A percentile compares a stretch with the other conserved stretches of the same genome.
Conservation (phyloP, 1,140 invertebrate genomes). For the Drosophila tsacasi region DNA sequence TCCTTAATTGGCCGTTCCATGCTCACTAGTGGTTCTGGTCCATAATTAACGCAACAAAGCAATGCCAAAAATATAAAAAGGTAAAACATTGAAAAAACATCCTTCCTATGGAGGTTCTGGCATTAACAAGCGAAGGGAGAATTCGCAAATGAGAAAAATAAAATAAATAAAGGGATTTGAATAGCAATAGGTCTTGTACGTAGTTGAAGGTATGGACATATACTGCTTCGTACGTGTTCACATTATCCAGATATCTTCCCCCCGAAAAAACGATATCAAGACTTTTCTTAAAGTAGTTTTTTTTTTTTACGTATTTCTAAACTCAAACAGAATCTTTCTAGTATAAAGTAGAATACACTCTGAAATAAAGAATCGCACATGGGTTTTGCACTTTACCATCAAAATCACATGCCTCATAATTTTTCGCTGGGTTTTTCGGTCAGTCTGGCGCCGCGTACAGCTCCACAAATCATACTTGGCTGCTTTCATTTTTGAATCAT, state of each 20-base stretch:
- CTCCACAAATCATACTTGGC: conserved; percentile 42
- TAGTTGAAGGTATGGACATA: not conserved
- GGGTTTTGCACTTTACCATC: not conserved
- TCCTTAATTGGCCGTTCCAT: conserved; percentile 9
- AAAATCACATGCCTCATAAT: not conserved
- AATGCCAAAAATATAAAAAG: conserved; percentile 58
- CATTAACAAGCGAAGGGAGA: conserved; percentile 38
- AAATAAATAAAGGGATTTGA: not conserved
- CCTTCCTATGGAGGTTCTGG: conserved; percentile 46
- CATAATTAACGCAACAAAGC: conserved; percentile 81
- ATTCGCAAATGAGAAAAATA: conserved; percentile 2
- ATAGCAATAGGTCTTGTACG: not conserved
- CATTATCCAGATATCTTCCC: not conserved
- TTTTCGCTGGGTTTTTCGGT: not conserved
- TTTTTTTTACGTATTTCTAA: not conserved
- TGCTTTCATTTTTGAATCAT: conserved; percentile 45
- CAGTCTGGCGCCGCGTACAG: conserved; percentile 44
- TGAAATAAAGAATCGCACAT: not conserved
- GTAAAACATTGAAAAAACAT: conserved; percentile 38
- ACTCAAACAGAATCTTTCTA: not conserved
- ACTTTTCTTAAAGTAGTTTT: not conserved
- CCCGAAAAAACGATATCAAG: too few species aligned
- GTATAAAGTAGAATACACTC: not conserved
- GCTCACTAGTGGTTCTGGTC: conserved; percentile 29
- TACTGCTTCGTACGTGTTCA: too few species aligned